Evolutionary conservation across 2,797 vertebrate species (phyloP), one percentile per base, ranked within the genome.

Genomic region (Coilia nasus): DNA sequence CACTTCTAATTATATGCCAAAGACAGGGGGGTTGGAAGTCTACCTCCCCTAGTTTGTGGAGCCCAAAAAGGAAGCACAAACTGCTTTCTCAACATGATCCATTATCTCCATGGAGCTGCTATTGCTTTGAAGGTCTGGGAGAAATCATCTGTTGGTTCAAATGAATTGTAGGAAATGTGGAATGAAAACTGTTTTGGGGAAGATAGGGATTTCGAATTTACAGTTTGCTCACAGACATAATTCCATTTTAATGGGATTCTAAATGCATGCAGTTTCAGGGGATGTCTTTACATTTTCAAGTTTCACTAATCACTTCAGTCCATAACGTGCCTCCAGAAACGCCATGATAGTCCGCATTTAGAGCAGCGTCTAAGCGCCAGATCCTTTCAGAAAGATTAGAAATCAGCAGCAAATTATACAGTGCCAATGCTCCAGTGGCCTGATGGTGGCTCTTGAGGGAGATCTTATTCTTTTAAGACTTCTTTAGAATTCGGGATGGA

Each of bases 401-500:
- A 97, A 97, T 96, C 96, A 96, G 95, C 96, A 95, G 95, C 95
- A 96, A 96, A 97, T 97, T 95, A 96, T 95, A 94, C 93, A 91
- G 93, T 89, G 93, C 92, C 92, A 94, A 93, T 94, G 93, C 94
- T 95, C 94, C 93, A 95, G 94, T 94, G 94, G 90, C 89, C 94
- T 91, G 95, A 94, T 96, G 96, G 96, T 96, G 94, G 93, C 96
- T 96, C 92, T 90, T 87, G 90, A 85, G 93, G 94, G 94, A 93
- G 92, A 78, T 78, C 71, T 78, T 81, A 92, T 90, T 88, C 93
- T 91, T 95, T 92, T 92, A 93, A 94, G 89, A 92, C 93, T 91
- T 93, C 90, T 90, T 90, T 91, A 91, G 90, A 90, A 90, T 90
- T 90, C 89, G 15, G 81, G 85, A 60, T 83, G 85, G 25, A 87